phyloP scores from a whole-genome alignment of 2,113 vertebrate genomes.

The Stegastes partitus region DNA sequence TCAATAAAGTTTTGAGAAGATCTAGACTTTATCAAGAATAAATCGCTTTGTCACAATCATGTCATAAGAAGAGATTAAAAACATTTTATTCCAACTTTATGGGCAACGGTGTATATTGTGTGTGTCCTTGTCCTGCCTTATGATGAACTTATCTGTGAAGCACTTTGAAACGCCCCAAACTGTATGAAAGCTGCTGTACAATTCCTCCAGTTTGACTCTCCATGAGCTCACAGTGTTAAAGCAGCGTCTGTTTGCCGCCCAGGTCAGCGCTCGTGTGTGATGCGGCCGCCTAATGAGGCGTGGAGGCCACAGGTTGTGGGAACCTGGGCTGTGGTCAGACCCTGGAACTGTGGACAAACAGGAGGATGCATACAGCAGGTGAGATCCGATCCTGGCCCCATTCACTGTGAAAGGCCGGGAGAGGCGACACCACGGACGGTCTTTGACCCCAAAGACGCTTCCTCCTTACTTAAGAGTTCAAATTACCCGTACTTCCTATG shows the following conservation, averaged over 20 bases:
- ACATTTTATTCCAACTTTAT: too few species aligned
- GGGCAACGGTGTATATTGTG: too few species aligned
- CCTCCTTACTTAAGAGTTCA: constrained; percentile 58
- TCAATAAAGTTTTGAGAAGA: too few species aligned
- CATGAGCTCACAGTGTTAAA: constrained; percentile 1
- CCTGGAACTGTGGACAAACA: constrained; percentile 76
- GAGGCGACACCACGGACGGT: constrained; percentile 43
- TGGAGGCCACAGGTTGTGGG: constrained; percentile 67
- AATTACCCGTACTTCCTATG: constrained; percentile 57
- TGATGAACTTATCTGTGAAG: too few species aligned
- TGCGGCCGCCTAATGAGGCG: background rate
- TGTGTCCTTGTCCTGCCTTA: too few species aligned
- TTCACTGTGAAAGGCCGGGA: constrained; percentile 57
- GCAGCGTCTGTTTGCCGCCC: constrained; percentile 23
- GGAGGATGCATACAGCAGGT: constrained; percentile 62
- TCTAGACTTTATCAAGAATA: too few species aligned
- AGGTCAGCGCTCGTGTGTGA: constrained; percentile 34
- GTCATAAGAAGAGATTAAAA: too few species aligned
- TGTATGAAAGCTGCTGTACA: too few species aligned
- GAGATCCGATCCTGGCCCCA: constrained; percentile 72
- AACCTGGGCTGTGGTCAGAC: constrained; percentile 67
- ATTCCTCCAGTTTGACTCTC: background rate
- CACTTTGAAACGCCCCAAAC: too few species aligned
- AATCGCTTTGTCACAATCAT: too few species aligned
- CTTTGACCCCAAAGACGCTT: constrained; percentile 67